Evolutionary conservation across 2,797 vertebrate species (phyloP).

Genomic region (Rhadinocentrus ornatus): DNA sequence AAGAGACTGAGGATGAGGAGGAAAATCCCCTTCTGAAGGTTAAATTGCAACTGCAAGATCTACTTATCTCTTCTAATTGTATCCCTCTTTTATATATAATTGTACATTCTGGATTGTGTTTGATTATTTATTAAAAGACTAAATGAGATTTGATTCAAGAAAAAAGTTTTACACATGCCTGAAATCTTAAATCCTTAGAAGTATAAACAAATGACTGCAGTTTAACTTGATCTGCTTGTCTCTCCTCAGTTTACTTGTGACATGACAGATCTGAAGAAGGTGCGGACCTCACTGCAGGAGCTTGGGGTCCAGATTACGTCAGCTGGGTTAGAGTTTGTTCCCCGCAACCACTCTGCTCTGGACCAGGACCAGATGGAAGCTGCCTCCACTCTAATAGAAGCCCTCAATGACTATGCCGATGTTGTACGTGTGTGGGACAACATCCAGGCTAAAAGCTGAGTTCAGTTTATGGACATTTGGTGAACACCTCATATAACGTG

Average conservation of each 20-base stretch:
- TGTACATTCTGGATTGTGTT: background rate
- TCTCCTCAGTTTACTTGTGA: constrained; percentile 87
- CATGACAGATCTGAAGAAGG: constrained; percentile 72
- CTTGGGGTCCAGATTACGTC: constrained; percentile 82
- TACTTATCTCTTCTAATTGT: background rate
- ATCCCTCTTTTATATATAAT: background rate
- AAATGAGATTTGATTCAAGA: too few relatives aligned
- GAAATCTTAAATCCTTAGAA: background rate
- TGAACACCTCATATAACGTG: constrained; percentile 23
- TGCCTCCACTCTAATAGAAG: constrained; percentile 83
- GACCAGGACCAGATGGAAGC: constrained; percentile 78
- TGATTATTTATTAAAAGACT: background rate
- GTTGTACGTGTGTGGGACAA: constrained; percentile 91
- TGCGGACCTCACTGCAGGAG: constrained; percentile 80
- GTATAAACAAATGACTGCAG: background rate
- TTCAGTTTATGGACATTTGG: background rate
- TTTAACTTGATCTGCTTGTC: constrained; percentile 14
- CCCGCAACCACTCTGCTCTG: constrained; percentile 72
- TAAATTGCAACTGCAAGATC: constrained; percentile 12
- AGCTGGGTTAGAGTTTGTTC: constrained; percentile 83
- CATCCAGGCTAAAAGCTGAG: constrained; percentile 80
- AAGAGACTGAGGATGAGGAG: constrained; percentile 87
- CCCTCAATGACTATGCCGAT: constrained; percentile 79
- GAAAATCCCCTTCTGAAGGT: constrained; percentile 85
- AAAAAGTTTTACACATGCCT: background rate